These are phyloP conservation scores for Pterobdella sp. DNA, from an alignment of 2,888 invertebrate genomes.

Conservation along the genomic window DNA sequence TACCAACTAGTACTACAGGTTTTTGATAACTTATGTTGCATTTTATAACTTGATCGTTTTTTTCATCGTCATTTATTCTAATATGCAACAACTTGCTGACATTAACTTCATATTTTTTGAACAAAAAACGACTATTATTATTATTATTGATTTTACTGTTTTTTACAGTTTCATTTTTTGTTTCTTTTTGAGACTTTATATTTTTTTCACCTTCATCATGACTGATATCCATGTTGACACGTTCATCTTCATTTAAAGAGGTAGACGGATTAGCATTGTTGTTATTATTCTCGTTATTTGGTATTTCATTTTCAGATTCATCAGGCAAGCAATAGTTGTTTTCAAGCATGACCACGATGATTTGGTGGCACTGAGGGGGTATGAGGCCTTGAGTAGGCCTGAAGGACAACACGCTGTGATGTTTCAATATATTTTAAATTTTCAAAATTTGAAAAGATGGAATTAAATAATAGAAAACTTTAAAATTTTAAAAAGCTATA, in stretches of 20 bases:
- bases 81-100: neutral
- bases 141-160: neutral
- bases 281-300: neutral
- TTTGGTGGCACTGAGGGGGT: neutral
- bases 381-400: neutral
- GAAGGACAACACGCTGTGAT: slow-evolving; percentile 7
- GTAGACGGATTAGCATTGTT: neutral
- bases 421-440: too few relatives aligned
- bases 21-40: neutral
- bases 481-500: too few relatives aligned
- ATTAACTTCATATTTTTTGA: neutral
- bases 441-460: too few relatives aligned
- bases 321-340: neutral
- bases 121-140: neutral
- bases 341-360: neutral
- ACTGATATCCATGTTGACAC: neutral
- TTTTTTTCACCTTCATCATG: neutral
- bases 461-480: too few relatives aligned
- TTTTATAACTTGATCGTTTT: neutral
- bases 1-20: neutral
- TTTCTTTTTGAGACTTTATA: neutral
- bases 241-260: slow-evolving; percentile 6
- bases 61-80: neutral
- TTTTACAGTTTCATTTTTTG: neutral
- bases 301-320: neutral